Conservation (phyloP, 2,797 vertebrate genomes). For the Anomalospiza imberbis region DNA sequence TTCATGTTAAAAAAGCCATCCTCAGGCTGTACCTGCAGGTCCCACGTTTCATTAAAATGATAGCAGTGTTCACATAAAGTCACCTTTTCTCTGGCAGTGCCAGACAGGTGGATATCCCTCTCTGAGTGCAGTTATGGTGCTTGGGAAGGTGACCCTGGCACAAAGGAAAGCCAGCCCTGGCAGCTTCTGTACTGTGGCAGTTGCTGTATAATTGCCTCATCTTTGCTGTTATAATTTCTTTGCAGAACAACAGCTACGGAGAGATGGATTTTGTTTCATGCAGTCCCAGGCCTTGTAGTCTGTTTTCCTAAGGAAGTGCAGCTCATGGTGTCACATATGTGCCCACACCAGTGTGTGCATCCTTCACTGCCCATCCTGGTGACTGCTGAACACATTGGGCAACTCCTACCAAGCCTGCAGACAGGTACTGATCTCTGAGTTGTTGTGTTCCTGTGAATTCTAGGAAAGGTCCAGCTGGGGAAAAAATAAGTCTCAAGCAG, state of each 20-base stretch:
- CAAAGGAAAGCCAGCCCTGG: not conserved
- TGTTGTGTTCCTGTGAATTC: not conserved
- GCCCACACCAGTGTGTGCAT: too few relatives aligned
- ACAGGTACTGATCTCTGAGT: not conserved
- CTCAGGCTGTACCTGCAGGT: not conserved
- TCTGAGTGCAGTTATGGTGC: not conserved
- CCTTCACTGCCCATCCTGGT: not conserved
- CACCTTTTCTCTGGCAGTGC: not conserved
- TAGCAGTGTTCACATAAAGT: not conserved
- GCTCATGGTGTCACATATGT: accelerated
- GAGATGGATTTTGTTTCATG: not conserved
- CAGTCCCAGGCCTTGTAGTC: not conserved
- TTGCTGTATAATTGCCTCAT: not conserved
- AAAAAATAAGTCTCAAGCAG: not conserved
- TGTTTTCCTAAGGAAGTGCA: not conserved
- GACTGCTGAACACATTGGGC: not conserved
- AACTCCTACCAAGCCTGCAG: not conserved
- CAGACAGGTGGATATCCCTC: not conserved
- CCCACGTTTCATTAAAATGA: not conserved
- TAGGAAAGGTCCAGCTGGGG: not conserved
- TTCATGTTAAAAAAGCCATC: not conserved
- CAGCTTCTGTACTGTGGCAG: not conserved
- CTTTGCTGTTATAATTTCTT: not conserved
- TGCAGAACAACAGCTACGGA: not conserved
- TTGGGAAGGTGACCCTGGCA: not conserved